Conservation (phyloP, 2,888 invertebrate species). For the Papilio gigon region DNA sequence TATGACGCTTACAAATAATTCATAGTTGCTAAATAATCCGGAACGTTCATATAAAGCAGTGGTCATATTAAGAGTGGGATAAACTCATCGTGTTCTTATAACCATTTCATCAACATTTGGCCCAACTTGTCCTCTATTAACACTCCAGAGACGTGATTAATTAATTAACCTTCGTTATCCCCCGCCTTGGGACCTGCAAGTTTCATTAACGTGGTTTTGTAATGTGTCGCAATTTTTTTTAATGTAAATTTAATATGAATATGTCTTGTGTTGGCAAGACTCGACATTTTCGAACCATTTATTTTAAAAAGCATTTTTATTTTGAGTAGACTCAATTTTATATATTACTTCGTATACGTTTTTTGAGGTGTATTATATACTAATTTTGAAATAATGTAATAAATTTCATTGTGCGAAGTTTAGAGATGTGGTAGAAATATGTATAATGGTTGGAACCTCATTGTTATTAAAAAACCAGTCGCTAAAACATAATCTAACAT, state of each 20-base stretch:
- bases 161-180: slow-evolving; percentile 21
- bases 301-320: background rate
- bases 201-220: slow-evolving; percentile 10
- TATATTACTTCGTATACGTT: background rate
- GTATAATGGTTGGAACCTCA: background rate
- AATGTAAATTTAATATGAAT: background rate
- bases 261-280: too few species aligned
- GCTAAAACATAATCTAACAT: too few species aligned
- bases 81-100: background rate
- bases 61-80: background rate
- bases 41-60: background rate
- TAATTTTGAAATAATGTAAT: background rate
- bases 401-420: too few species aligned
- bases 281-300: too few species aligned
- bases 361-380: background rate
- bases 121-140: slow-evolving; percentile 17
- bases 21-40: too few species aligned
- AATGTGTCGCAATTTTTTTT: background rate
- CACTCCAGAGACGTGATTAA: background rate
- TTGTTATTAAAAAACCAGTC: background rate
- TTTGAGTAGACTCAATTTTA: background rate
- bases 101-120: slow-evolving; percentile 17
- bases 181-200: background rate
- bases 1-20: background rate
- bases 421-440: background rate